Evolutionary conservation across 2,888 invertebrate species (phyloP).

Genomic region (Phaonia tiefii): DNA sequence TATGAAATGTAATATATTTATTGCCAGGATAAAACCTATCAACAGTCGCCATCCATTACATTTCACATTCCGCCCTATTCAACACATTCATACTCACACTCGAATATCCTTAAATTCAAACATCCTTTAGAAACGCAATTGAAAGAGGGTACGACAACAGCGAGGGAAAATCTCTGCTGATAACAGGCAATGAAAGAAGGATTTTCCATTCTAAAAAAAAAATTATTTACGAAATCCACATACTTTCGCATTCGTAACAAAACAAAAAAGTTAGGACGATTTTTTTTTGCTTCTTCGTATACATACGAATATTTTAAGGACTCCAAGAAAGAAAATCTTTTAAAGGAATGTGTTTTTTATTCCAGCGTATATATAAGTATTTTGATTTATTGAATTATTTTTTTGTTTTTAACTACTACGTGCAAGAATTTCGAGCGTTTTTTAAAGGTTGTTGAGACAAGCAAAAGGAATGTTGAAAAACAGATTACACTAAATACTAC

Average conservation of each 20-base stretch:
- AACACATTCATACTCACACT: background rate
- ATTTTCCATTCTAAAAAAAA: slow-evolving; percentile 1
- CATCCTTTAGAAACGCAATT: too few relatives aligned
- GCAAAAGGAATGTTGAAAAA: too few relatives aligned
- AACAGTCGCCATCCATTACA: background rate
- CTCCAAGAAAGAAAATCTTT: too few relatives aligned
- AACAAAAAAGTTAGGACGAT: too few relatives aligned
- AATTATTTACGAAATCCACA: background rate
- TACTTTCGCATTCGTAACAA: background rate
- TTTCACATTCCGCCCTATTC: background rate
- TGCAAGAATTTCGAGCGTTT: too few relatives aligned
- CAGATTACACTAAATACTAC: too few relatives aligned
- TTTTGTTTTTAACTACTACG: background rate
- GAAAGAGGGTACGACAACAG: background rate
- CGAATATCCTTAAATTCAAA: too few relatives aligned
- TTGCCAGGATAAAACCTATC: background rate
- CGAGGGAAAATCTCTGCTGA: background rate
- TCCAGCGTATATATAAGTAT: too few relatives aligned
- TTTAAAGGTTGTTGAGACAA: too few relatives aligned
- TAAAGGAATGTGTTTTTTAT: too few relatives aligned
- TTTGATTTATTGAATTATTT: background rate
- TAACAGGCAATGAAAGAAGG: slow-evolving; percentile 8
- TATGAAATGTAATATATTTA: background rate
- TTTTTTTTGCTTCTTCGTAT: background rate
- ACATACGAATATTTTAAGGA: background rate